Base-by-base conservation (phyloP, 2,888 invertebrate species). In the Stomorhina lunata region DNA sequence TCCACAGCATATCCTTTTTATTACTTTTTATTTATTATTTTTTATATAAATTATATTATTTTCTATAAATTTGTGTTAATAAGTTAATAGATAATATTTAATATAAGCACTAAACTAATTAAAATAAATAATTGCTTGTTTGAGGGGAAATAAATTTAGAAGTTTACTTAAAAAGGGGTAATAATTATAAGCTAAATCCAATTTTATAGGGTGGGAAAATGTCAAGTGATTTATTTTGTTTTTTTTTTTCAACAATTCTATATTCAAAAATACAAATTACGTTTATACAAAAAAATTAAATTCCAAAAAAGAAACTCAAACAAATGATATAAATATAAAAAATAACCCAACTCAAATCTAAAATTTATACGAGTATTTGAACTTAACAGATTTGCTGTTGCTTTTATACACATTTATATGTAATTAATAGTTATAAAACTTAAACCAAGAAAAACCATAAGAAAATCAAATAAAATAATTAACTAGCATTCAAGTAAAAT, bases 401-500 rank as follows among this genome's bases (percentile, higher is more conserved):
- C 32, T 32, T 80, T 66, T 66, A 68, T 66, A 80, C 72, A 80
- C 79, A 73, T 25, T 73, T 73, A 59, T 27, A 79, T 25, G 10
- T 20, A 57, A 66, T 48, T 59, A 37, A n/a, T n/a, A n/a, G n/a
- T n/a, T n/a, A n/a, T n/a, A n/a, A n/a, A 68, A 34, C 20, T 10
- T 15, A 37, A 22, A 61, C 65, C 15, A 40, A 29, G 32, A 17
- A 20, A 73, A 76, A 75, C 1, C 7, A 66, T 53, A 66, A 66
- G 22, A 1, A 45, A 55, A 57, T 25, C 20, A 53, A 71, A 37
- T 10, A 37, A 57, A 50, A 27, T 57, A 73, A 68, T 32, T 48
- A 80, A 80, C 72, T 80, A 73, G 83, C 80, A 80, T 80, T 77
- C 83, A 80, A 71, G 71, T 48, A 82, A 79, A 76, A 34, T 55